Evolutionary conservation across 2,113 vertebrate genomes (phyloP), one percentile per base, ranked within the genome.

Genomic region (Psophia crepitans): DNA sequence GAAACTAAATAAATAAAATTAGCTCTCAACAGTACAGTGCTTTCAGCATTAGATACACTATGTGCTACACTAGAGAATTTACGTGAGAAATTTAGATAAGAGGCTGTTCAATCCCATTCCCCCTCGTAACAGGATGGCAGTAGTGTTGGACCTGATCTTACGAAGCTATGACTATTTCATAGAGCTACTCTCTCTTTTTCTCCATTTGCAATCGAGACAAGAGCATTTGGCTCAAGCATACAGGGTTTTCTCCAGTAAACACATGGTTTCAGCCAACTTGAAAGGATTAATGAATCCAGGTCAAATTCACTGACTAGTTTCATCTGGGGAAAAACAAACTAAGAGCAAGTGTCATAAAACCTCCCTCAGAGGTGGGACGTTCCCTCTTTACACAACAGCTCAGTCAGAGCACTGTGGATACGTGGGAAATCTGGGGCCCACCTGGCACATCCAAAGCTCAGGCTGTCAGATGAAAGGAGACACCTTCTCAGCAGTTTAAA

Each of bases 251-350:
- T 64, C 89, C 77, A 82, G 39, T 48, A 89, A 96, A 89, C 33
- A 14, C 9, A 18, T 37, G 19, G 27, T 49, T 89, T 79, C 77
- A 94, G 69, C 19, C 74, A 79, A 66, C 56, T 91, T 53, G 53
- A 96, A 95, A 87, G 53, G 48, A 92, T 89, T 92, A 61, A 84
- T 28, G 63, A 81, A 90, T 58, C 56, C 79, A 95, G 71, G 58
- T 90, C 71, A 81, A 84, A 89, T 65, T 76, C 74, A 76, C 49
- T 43, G 61, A 60, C 86, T 84, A 82, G 87, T 84, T 95, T 95
- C 27, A 84, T 71, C 77, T 69, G 48, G 57, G 51, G 35, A 65
- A 86, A 93, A 93, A 61, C n/a, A 80, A 80, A 53, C 23, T 37
- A 32, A 82, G 35, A 82, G n/a, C 15, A 48, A 75, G 19, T 60